Conservation (phyloP, 92 coral and sea anemone species). For the Palythoa caribaeorum region DNA sequence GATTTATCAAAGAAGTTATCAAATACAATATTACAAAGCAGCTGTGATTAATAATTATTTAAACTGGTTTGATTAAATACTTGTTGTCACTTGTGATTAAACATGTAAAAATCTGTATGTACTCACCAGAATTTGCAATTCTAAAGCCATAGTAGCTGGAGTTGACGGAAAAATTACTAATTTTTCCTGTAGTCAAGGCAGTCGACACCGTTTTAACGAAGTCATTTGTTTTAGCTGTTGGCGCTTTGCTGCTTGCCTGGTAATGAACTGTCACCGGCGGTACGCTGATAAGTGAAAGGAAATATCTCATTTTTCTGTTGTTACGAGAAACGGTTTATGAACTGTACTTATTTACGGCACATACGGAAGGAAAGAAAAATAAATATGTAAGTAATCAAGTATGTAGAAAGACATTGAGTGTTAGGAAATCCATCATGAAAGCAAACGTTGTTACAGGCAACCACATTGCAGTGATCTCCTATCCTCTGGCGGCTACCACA, state of each 20-base stretch:
- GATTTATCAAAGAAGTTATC: too few species aligned
- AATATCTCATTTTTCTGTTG: neutral
- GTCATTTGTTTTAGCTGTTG: neutral
- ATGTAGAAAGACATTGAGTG: too few species aligned
- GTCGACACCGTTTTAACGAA: neutral
- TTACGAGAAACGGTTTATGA: too few species aligned
- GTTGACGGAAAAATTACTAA: conserved; percentile 8
- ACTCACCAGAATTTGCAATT: conserved; percentile 8
- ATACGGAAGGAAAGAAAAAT: neutral
- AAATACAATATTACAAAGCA: too few species aligned
- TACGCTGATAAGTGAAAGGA: neutral
- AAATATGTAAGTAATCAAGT: too few species aligned
- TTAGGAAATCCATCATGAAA: too few species aligned
- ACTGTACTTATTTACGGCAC: neutral
- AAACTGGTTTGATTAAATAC: neutral
- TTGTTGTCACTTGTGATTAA: too few species aligned
- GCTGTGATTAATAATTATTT: too few species aligned
- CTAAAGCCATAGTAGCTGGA: conserved; percentile 24
- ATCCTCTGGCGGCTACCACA: too few species aligned
- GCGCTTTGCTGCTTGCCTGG: neutral
- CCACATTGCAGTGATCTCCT: too few species aligned
- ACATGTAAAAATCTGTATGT: too few species aligned
- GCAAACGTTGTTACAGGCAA: too few species aligned
- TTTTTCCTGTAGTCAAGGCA: conserved; percentile 6
- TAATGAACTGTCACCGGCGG: conserved; percentile 27